Evolutionary conservation across 1,140 invertebrate genomes (phyloP).

Genomic region (Conus ventricosus): DNA sequence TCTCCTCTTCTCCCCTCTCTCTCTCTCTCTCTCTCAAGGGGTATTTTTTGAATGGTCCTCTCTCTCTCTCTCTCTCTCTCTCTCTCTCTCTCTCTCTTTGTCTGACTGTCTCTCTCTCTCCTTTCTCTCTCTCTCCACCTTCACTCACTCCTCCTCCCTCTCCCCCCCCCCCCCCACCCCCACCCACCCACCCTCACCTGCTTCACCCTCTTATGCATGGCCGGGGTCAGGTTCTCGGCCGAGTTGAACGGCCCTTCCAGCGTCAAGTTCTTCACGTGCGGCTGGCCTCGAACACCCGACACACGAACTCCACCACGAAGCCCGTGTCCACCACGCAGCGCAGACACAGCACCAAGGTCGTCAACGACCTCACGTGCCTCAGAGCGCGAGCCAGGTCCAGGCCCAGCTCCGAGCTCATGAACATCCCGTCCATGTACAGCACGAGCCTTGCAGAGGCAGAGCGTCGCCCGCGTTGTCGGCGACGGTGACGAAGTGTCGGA

Average conservation of each 20-base stretch:
- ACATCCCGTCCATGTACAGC: conserved; percentile 50
- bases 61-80: conserved; percentile 3
- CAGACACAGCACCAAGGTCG: conserved; percentile 42
- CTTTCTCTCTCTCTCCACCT: too few species aligned
- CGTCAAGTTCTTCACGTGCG: conserved; percentile 40
- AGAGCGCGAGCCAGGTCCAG: conserved; percentile 44
- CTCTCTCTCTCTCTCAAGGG: background rate
- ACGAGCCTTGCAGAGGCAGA: conserved; percentile 49
- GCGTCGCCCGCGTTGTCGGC: background rate
- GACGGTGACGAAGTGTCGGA: conserved; percentile 42
- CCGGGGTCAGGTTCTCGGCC: conserved; percentile 45
- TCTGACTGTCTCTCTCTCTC: background rate
- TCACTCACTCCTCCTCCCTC: too few species aligned
- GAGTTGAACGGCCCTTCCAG: conserved; percentile 52
- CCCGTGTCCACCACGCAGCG: conserved; percentile 48
- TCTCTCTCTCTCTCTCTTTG: background rate
- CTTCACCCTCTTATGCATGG: conserved; percentile 38
- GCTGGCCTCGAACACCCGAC: conserved; percentile 49
- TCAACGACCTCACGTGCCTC: conserved; percentile 39
- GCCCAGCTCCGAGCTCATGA: conserved; percentile 27
- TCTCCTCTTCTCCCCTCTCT: background rate
- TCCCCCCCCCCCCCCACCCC: too few species aligned
- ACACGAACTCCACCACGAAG: conserved; percentile 48
- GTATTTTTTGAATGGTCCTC: too few species aligned
- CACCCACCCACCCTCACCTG: background rate